Evolutionary conservation across 1,140 invertebrate genomes (phyloP).

Genomic region (Liolophura sinensis): DNA sequence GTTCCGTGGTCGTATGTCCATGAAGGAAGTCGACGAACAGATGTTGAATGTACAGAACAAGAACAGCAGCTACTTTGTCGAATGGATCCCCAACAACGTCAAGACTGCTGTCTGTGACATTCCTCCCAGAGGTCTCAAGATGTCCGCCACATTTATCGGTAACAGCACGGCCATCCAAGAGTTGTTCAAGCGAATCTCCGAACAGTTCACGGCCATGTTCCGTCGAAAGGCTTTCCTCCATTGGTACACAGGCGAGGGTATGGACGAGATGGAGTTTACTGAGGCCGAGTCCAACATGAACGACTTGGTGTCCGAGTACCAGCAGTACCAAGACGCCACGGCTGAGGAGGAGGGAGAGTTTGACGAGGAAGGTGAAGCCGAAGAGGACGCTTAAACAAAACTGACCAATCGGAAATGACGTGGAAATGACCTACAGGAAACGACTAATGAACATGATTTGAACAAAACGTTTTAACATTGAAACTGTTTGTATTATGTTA

Average conservation of each 20-base stretch:
- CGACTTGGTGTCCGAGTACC: slow-evolving; percentile 83
- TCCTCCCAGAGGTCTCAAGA: slow-evolving; percentile 54
- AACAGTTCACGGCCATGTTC: slow-evolving; percentile 74
- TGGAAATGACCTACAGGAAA: too few relatives aligned
- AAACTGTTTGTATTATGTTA: too few relatives aligned
- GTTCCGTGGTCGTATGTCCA: slow-evolving; percentile 73
- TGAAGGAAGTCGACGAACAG: slow-evolving; percentile 51
- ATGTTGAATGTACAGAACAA: slow-evolving; percentile 33
- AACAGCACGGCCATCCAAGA: slow-evolving; percentile 73
- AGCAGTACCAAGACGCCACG: slow-evolving; percentile 38
- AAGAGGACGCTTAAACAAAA: slow-evolving; percentile 59
- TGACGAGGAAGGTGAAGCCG: slow-evolving; percentile 74
- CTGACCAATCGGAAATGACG: too few relatives aligned
- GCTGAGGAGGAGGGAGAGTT: slow-evolving; percentile 38
- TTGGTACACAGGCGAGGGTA: slow-evolving; percentile 77
- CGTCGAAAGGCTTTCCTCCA: slow-evolving; percentile 75
- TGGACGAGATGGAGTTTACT: slow-evolving; percentile 78
- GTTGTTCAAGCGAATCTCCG: slow-evolving; percentile 73
- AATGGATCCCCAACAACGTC: slow-evolving; percentile 89
- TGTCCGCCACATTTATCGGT: slow-evolving; percentile 69
- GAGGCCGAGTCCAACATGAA: slow-evolving; percentile 78
- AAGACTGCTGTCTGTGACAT: slow-evolving; percentile 54
- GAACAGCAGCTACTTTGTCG: slow-evolving; percentile 76
- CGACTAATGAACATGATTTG: too few relatives aligned
- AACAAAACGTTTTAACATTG: too few relatives aligned